A percentile compares a stretch with the other conserved stretches of the same genome.
Evolutionary conservation across 2,797 vertebrate species (phyloP).

Genomic region (Phylloscopus collybita): DNA sequence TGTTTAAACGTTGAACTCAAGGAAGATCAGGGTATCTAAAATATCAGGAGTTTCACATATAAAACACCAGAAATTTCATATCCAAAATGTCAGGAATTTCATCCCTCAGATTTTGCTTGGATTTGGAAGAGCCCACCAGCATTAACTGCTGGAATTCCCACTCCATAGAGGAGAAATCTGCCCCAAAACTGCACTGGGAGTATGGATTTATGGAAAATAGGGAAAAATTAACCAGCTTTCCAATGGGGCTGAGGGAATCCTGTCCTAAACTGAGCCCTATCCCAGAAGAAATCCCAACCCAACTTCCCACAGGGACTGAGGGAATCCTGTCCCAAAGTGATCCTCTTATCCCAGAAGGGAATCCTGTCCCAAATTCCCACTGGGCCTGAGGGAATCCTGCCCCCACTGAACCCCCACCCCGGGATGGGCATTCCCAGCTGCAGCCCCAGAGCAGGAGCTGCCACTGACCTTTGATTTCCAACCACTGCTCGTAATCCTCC

Average conservation of each 20-base stretch:
- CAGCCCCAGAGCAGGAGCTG: neutral
- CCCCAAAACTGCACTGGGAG: neutral
- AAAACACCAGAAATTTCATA: neutral
- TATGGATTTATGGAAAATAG: accelerated
- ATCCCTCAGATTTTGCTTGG: neutral
- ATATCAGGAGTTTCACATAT: too few species aligned
- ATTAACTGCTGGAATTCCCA: neutral
- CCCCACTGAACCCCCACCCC: neutral
- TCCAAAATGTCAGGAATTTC: neutral
- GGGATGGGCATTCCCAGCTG: neutral
- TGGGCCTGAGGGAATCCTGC: neutral
- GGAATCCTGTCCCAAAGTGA: neutral
- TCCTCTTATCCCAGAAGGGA: neutral
- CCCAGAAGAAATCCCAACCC: neutral
- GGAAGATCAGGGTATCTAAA: accelerated
- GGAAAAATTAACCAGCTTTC: neutral
- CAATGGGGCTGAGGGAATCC: neutral
- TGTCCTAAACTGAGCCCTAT: neutral
- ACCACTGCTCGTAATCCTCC: constrained; percentile 85
- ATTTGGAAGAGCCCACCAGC: neutral
- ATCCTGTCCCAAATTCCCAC: accelerated
- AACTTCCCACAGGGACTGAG: accelerated
- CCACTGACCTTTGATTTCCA: constrained; percentile 80
- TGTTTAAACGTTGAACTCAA: neutral
- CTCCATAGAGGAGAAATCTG: accelerated